Percentiles rank a stretch among this genome's conserved stretches.
These are phyloP conservation scores for Colius striatus DNA, from an alignment of 2,113 vertebrate genomes.

Conservation along the genomic window DNA sequence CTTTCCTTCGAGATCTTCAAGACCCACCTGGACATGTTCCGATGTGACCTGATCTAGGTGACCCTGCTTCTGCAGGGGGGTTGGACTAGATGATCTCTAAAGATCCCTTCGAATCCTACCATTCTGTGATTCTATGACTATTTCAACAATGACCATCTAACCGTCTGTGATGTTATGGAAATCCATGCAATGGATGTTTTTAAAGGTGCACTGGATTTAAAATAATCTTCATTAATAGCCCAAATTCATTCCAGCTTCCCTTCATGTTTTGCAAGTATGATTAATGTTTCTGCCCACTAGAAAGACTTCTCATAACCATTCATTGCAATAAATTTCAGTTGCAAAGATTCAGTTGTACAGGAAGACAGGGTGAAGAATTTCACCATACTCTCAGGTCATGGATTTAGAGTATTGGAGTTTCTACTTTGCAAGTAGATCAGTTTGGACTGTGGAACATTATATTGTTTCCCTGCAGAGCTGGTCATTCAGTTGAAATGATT, in stretches of 20 bases:
- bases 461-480: neutral
- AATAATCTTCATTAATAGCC: neutral
- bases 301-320: slow-evolving; percentile 3
- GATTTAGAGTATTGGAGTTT: neutral
- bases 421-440: neutral
- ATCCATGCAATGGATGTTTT: neutral
- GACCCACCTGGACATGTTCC: too few species aligned
- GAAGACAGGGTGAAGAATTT: slow-evolving; percentile 26
- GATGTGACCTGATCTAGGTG: too few species aligned
- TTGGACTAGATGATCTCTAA: too few species aligned
- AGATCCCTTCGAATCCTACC: too few species aligned
- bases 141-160: neutral
- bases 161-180: neutral
- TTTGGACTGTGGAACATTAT: neutral
- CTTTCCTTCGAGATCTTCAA: too few species aligned
- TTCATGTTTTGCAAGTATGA: slow-evolving; percentile 26
- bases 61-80: too few species aligned
- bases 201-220: slow-evolving; percentile 5
- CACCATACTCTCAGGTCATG: neutral
- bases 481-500: neutral
- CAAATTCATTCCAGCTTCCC: neutral
- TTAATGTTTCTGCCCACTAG: slow-evolving; percentile 2
- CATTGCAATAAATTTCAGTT: slow-evolving; percentile 26
- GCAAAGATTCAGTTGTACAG: neutral
- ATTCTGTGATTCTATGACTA: too few species aligned